These are phyloP conservation scores for Otolemur garnettii DNA, from an alignment of 2,113 vertebrate genomes.

Conservation along the genomic window DNA sequence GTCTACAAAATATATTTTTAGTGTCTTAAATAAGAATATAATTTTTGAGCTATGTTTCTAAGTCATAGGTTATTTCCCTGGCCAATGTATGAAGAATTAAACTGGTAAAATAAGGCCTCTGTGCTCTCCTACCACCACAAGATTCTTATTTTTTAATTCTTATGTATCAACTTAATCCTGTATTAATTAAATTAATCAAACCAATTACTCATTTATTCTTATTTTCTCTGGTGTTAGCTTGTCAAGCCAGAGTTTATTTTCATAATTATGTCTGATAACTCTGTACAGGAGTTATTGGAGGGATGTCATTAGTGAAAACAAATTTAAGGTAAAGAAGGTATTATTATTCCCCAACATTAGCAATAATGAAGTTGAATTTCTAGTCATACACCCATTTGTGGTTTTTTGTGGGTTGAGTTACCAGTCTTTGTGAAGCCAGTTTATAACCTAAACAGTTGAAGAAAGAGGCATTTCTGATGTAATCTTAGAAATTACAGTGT, in stretches of 20 bases:
- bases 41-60: slow-evolving; percentile 40
- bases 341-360: slow-evolving; percentile 50
- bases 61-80: slow-evolving; percentile 13
- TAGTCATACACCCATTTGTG: slow-evolving; percentile 9
- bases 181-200: background rate
- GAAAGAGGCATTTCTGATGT: slow-evolving; percentile 55
- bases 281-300: slow-evolving; percentile 35
- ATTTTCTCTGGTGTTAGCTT: slow-evolving; percentile 56
- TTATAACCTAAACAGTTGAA: slow-evolving; percentile 36
- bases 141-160: slow-evolving; percentile 46
- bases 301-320: slow-evolving; percentile 60
- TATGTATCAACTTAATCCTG: background rate
- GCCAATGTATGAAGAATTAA: background rate
- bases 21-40: slow-evolving; percentile 45
- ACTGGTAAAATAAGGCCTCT: background rate
- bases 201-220: slow-evolving; percentile 40
- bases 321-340: slow-evolving; percentile 68
- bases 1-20: slow-evolving; percentile 42
- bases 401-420: slow-evolving; percentile 21
- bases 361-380: slow-evolving; percentile 44
- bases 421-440: slow-evolving; percentile 20
- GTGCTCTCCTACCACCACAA: background rate
- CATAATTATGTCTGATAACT: slow-evolving; percentile 61
- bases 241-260: background rate
- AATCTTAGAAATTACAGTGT: slow-evolving; percentile 74